These are phyloP conservation scores for Bradypus variegatus DNA, from an alignment of 2,797 vertebrate genomes.

Conservation along the genomic window DNA sequence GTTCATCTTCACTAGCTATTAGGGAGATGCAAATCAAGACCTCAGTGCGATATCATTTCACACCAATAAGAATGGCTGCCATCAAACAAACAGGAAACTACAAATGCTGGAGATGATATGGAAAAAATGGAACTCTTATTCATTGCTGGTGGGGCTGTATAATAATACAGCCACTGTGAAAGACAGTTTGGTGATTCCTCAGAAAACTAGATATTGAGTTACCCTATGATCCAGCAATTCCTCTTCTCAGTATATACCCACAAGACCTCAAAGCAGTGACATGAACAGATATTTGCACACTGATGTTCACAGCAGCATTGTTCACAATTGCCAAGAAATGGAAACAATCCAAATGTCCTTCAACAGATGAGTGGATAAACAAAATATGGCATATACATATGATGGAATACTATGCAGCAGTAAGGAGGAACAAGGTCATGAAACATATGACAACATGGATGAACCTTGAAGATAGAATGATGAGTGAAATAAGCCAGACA, in stretches of 20 bases:
- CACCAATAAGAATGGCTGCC: neutral
- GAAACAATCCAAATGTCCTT: too few relatives aligned
- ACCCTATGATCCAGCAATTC: neutral
- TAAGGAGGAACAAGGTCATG: too few relatives aligned
- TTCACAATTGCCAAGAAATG: too few relatives aligned
- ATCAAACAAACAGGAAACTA: neutral
- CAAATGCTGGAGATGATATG: neutral
- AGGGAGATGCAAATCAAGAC: neutral
- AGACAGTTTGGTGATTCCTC: neutral
- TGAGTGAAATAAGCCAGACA: too few relatives aligned
- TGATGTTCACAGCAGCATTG: too few relatives aligned
- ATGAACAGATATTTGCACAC: neutral
- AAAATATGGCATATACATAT: too few relatives aligned
- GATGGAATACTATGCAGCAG: too few relatives aligned
- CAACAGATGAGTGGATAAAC: too few relatives aligned
- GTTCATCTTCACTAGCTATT: neutral
- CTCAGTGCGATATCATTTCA: neutral
- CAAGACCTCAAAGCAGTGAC: neutral
- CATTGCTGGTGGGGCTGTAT: neutral
- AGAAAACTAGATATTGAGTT: constrained; percentile 16
- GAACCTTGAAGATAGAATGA: too few relatives aligned
- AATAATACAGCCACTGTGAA: neutral
- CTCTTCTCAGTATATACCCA: neutral
- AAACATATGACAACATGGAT: too few relatives aligned
- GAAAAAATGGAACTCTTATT: neutral